Percentiles rank a stretch among this genome's conserved stretches.
Evolutionary conservation across 2,797 vertebrate species (phyloP).

Genomic region (Manis pentadactyla): DNA sequence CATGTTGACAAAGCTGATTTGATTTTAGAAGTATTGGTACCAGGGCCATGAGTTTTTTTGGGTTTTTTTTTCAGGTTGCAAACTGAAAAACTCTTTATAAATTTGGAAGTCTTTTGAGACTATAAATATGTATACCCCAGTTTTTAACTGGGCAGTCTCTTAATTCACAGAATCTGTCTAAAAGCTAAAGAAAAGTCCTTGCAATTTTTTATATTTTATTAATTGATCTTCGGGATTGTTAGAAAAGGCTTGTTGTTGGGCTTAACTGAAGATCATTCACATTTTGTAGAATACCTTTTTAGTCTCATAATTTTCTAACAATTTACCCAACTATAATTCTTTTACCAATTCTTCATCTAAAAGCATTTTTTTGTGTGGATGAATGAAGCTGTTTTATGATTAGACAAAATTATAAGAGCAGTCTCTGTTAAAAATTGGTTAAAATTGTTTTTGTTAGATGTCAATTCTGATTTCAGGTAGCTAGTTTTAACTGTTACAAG

Average conservation of each 20-base stretch:
- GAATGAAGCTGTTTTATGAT: background rate
- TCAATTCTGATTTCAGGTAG: conserved; percentile 9
- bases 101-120: conserved; percentile 18
- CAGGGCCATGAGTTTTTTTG: background rate
- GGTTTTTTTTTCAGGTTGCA: background rate
- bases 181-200: background rate
- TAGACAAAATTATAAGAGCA: background rate
- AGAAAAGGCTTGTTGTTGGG: background rate
- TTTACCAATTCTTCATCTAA: background rate
- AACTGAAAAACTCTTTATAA: background rate
- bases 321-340: background rate
- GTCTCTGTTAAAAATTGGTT: conserved; percentile 29
- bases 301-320: background rate
- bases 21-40: background rate
- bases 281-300: conserved; percentile 5
- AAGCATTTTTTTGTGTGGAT: background rate
- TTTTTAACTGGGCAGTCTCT: background rate
- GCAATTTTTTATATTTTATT: background rate
- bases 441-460: background rate
- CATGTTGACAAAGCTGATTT: background rate
- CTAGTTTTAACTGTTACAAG: background rate
- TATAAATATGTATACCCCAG: background rate
- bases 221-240: background rate
- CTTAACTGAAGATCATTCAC: background rate
- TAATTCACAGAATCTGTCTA: background rate